A percentile compares a stretch with the other conserved stretches of the same genome.
Conservation (phyloP, 2,797 vertebrate genomes). For the Iguana delicatissima region DNA sequence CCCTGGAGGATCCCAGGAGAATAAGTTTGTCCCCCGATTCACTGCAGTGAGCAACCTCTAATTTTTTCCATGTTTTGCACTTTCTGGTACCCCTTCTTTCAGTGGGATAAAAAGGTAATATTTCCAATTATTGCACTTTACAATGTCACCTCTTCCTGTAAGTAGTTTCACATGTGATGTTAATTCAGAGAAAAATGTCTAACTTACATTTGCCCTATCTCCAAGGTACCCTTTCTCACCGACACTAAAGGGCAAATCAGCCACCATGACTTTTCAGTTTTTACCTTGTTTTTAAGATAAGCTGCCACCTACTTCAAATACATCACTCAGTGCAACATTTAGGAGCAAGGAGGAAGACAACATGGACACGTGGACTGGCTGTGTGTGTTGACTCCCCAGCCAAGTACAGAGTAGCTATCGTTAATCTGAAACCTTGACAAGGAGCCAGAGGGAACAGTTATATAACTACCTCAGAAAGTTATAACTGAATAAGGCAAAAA, state of each 20-base stretch:
- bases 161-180: background rate
- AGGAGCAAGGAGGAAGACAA: conserved; percentile 52
- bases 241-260: conserved; percentile 5
- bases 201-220: background rate
- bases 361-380: conserved; percentile 58
- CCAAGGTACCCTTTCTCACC: rapidly evolving
- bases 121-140: background rate
- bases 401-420: conserved; percentile 49
- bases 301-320: conserved; percentile 38
- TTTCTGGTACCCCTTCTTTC: background rate
- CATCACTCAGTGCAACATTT: conserved; percentile 38
- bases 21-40: too few relatives aligned
- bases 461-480: conserved; percentile 78
- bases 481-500: conserved; percentile 65
- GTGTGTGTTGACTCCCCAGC: conserved; percentile 56
- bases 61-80: too few relatives aligned
- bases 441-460: conserved; percentile 78
- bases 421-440: conserved; percentile 75
- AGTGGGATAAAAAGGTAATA: background rate
- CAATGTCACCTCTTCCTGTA: background rate
- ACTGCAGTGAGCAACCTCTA: too few relatives aligned
- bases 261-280: conserved; percentile 38
- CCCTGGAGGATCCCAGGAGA: too few relatives aligned
- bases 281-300: conserved; percentile 7
- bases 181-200: background rate